Conservation (phyloP, 2,888 invertebrate genomes). For the Diarsia mendica region DNA sequence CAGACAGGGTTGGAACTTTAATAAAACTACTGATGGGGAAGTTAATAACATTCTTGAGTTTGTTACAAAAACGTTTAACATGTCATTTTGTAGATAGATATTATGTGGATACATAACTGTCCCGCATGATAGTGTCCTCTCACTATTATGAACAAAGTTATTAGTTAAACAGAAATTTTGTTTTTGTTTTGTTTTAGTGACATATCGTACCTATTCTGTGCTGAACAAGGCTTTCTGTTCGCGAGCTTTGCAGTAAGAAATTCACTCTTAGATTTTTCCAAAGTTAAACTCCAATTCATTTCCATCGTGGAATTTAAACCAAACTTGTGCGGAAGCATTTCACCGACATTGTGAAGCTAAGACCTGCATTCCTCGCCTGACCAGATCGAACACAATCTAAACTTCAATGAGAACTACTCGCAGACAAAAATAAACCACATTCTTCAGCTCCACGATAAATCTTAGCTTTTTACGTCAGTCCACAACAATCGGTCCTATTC, state of each 20-base stretch:
- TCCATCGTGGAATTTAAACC: conserved; percentile 29
- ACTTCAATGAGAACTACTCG: conserved; percentile 58
- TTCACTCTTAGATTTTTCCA: conserved; percentile 6
- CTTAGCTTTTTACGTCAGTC: conserved; percentile 61
- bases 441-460: conserved; percentile 59
- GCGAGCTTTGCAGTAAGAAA: too few relatives aligned
- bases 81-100: conserved; percentile 26
- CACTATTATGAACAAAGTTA: not conserved
- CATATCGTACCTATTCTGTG: not conserved
- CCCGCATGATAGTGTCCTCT: not conserved
- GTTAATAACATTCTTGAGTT: conserved; percentile 50
- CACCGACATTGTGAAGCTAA: conserved; percentile 25
- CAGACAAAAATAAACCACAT: conserved; percentile 63
- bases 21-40: conserved; percentile 49
- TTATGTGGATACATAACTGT: conserved; percentile 2
- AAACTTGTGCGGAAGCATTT: conserved; percentile 33
- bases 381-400: conserved; percentile 63
- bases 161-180: not conserved
- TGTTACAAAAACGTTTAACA: conserved; percentile 24
- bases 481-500: conserved; percentile 62
- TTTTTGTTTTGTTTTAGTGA: not conserved
- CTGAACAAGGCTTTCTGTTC: too few relatives aligned
- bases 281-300: conserved; percentile 35
- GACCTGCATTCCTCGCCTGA: conserved; percentile 48
- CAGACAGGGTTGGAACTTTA: conserved; percentile 44